A percentile compares a stretch with the other conserved stretches of the same genome.
phyloP scores from a whole-genome alignment of 2,797 vertebrate species.

The Semotilus atromaculatus region DNA sequence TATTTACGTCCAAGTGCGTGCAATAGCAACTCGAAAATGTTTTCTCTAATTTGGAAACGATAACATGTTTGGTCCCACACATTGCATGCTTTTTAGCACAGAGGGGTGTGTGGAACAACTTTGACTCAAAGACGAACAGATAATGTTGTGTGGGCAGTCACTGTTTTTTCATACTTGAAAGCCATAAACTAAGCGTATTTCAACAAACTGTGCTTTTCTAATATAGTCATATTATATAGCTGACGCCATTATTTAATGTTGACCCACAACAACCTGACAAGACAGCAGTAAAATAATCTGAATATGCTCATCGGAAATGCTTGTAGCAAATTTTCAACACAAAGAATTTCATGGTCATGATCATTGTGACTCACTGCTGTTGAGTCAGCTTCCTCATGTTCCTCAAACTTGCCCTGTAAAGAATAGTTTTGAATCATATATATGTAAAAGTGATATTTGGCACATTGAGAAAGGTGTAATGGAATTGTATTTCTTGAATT shows the following conservation, averaged over 20 bases:
- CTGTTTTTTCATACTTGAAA: conserved; percentile 23
- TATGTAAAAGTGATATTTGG: not conserved
- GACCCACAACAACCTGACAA: not conserved
- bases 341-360: not conserved
- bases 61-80: not conserved
- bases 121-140: conserved; percentile 38
- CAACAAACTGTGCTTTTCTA: conserved; percentile 14
- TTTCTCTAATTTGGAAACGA: not conserved
- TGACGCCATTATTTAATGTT: not conserved
- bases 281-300: conserved; percentile 2
- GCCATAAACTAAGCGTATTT: conserved; percentile 29
- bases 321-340: conserved; percentile 6
- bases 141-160: conserved; percentile 32
- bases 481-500: not conserved
- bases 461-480: not conserved
- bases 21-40: not conserved
- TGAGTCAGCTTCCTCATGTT: conserved; percentile 1
- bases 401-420: not conserved
- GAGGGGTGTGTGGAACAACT: conserved; percentile 40
- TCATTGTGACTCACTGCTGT: not conserved
- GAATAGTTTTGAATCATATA: not conserved
- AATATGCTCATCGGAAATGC: not conserved
- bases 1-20: conserved; percentile 5
- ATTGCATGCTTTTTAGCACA: conserved; percentile 14
- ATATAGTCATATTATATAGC: not conserved